Percentiles rank a stretch among this genome's conserved stretches.
Conservation (phyloP, 2,797 vertebrate species). For the Diplodus sargus region DNA sequence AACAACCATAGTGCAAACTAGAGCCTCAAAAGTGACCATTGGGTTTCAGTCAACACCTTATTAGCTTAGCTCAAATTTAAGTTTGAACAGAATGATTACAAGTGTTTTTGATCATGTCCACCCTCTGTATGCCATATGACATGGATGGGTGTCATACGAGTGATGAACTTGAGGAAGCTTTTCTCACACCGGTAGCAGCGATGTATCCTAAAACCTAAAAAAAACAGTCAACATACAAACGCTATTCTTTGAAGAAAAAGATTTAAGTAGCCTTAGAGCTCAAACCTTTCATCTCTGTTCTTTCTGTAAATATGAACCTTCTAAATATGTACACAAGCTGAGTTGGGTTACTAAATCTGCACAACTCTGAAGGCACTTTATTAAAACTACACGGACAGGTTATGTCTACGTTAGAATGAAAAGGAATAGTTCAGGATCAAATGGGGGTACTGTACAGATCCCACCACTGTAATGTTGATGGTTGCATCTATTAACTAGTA, state of each 20-base stretch:
- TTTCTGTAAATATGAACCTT: slow-evolving; percentile 78
- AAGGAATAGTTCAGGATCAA: slow-evolving; percentile 61
- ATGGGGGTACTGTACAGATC: slow-evolving; percentile 30
- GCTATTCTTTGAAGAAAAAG: slow-evolving; percentile 43
- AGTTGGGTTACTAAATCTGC: slow-evolving; percentile 83
- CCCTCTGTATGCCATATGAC: slow-evolving; percentile 19
- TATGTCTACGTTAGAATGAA: slow-evolving; percentile 55
- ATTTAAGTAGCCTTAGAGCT: slow-evolving; percentile 46
- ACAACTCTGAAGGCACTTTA: slow-evolving; percentile 89
- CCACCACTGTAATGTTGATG: slow-evolving; percentile 34
- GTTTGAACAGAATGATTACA: slow-evolving; percentile 22
- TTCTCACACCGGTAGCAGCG: slow-evolving; percentile 47
- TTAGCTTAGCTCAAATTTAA: slow-evolving; percentile 8
- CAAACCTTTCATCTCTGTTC: slow-evolving; percentile 58
- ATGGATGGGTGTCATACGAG: slow-evolving; percentile 9
- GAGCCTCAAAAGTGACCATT: slow-evolving; percentile 1
- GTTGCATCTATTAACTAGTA: slow-evolving; percentile 21
- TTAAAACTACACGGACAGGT: slow-evolving; percentile 72
- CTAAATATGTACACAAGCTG: slow-evolving; percentile 75
- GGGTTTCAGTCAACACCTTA: slow-evolving; percentile 11
- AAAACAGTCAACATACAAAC: slow-evolving; percentile 53
- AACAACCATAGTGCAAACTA: slow-evolving; percentile 6
- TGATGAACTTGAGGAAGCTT: slow-evolving; percentile 29
- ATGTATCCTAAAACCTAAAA: slow-evolving; percentile 50
- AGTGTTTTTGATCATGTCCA: slow-evolving; percentile 38